phyloP scores from a whole-genome alignment of 2,888 invertebrate species.

The Aporophyla lueneburgensis region DNA sequence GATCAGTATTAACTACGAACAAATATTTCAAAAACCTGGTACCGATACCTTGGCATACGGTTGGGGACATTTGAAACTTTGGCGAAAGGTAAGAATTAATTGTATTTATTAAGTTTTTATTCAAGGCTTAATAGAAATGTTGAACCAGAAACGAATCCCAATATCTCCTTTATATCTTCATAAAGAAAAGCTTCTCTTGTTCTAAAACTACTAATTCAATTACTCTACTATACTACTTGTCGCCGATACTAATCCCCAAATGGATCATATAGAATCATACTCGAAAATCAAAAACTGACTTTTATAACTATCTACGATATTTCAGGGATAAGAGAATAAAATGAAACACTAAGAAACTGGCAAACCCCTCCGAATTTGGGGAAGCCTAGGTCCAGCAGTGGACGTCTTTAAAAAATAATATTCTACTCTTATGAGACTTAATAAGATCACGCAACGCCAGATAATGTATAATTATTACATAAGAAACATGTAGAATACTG shows the following conservation, averaged over 20 bases:
- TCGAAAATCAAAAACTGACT: not conserved
- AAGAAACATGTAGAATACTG: no score
- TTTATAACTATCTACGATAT: not conserved
- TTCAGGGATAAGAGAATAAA: not conserved
- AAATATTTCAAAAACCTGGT: conserved; percentile 61
- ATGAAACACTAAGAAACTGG: not conserved
- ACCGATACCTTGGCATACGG: conserved; percentile 69
- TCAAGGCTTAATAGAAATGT: not conserved
- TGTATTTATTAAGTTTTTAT: not conserved
- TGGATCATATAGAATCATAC: no score
- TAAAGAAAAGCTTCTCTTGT: not conserved
- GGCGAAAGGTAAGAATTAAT: conserved; percentile 66
- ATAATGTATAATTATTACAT: no score
- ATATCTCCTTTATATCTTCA: not conserved
- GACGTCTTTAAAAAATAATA: no score
- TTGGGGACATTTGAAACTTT: conserved; percentile 70
- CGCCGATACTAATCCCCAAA: no score
- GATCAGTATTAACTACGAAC: conserved; percentile 70
- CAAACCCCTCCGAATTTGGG: no score
- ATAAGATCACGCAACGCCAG: no score
- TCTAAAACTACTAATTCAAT: no score
- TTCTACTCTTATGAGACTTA: not conserved
- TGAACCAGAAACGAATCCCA: not conserved
- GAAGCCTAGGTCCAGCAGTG: no score
- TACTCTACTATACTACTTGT: no score